Evolutionary conservation across 2,113 vertebrate genomes (phyloP).

Genomic region (Egretta garzetta): DNA sequence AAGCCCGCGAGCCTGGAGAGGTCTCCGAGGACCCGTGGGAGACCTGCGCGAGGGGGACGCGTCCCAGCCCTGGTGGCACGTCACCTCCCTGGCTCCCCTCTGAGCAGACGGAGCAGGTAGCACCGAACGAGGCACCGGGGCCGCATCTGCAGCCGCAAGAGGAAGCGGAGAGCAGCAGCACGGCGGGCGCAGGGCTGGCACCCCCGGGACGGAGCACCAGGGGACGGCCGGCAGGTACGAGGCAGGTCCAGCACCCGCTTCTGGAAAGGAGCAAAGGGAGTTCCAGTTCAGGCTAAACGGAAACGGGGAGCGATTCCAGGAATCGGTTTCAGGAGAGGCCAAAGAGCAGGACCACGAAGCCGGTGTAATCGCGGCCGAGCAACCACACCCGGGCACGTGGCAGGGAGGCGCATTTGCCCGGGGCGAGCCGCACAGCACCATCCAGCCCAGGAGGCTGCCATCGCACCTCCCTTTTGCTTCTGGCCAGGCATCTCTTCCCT

Average conservation of each 20-base stretch:
- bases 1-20: rapidly evolving
- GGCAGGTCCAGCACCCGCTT: not conserved
- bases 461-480: rapidly evolving
- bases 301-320: not conserved
- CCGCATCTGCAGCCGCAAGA: not conserved
- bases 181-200: not conserved
- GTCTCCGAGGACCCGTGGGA: rapidly evolving
- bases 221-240: no score
- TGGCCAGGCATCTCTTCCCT: not conserved
- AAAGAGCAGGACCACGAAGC: not conserved
- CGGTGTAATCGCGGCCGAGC: not conserved
- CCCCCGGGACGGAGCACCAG: rapidly evolving
- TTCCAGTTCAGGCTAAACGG: not conserved
- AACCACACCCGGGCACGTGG: not conserved
- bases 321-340: rapidly evolving
- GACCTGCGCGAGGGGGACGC: rapidly evolving
- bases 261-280: not conserved
- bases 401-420: rapidly evolving
- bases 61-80: not conserved
- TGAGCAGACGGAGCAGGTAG: not conserved
- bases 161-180: not conserved
- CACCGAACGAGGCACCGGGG: not conserved
- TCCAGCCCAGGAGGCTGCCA: not conserved
- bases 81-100: not conserved
- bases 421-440: not conserved